These are phyloP conservation scores for Meandrina meandrites DNA, from an alignment of 92 coral and sea anemone genomes.

Conservation along the genomic window DNA sequence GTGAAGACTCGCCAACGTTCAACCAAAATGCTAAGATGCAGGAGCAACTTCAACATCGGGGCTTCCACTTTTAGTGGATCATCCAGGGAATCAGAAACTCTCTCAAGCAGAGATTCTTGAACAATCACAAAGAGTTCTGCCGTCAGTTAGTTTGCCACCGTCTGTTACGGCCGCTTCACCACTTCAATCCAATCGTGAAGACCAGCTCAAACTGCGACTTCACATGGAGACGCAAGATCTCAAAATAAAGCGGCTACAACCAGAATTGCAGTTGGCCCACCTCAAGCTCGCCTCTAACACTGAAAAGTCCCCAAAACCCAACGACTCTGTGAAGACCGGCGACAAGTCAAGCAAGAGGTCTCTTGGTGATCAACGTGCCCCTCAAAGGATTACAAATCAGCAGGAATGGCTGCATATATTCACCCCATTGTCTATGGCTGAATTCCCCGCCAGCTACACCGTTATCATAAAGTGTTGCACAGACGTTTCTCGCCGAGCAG, in stretches of 20 bases:
- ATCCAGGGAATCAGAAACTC: background rate
- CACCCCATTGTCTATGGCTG: too few species aligned
- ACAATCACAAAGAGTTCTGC: background rate
- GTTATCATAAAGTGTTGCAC: too few species aligned
- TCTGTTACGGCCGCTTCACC: background rate
- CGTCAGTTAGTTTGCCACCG: background rate
- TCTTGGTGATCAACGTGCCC: background rate
- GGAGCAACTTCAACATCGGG: background rate
- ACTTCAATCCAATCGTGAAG: background rate
- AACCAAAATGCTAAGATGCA: background rate
- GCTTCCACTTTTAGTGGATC: background rate
- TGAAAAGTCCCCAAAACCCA: background rate
- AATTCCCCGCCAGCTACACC: too few species aligned
- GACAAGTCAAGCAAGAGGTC: background rate
- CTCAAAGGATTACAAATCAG: too few species aligned
- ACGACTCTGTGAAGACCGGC: background rate
- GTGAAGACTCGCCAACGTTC: background rate
- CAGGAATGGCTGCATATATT: too few species aligned
- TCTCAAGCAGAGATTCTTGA: background rate
- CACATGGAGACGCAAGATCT: background rate
- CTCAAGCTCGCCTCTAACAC: constrained; percentile 1
- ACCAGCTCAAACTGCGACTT: background rate
- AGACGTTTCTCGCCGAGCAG: too few species aligned
- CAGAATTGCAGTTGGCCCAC: background rate
- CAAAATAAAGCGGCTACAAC: background rate